A percentile compares a stretch with the other conserved stretches of the same genome.
These are phyloP conservation scores for Hoplodrina blanda DNA, from an alignment of 2,888 invertebrate genomes.

Conservation along the genomic window DNA sequence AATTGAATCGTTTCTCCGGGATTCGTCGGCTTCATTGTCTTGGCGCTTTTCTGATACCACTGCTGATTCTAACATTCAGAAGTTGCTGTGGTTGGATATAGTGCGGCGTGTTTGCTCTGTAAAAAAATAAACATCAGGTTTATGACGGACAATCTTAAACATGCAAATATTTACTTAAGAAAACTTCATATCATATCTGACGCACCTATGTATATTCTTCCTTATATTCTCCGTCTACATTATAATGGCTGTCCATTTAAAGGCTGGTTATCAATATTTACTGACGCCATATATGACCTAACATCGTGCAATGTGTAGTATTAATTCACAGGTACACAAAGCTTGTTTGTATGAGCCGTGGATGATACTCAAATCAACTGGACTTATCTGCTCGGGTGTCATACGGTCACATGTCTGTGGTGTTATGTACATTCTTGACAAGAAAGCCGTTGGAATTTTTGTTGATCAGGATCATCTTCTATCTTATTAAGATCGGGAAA, in stretches of 20 bases:
- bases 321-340: conserved; percentile 47
- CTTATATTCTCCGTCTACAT: not conserved
- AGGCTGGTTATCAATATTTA: conserved; percentile 47
- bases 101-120: no score
- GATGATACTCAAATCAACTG: conserved; percentile 20
- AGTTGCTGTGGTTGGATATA: no score
- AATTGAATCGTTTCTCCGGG: no score
- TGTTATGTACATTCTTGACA: not conserved
- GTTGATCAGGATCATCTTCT: not conserved
- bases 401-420: not conserved
- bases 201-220: not conserved
- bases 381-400: conserved; percentile 10
- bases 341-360: conserved; percentile 24
- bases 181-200: conserved; percentile 13
- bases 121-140: not conserved
- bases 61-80: no score
- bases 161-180: conserved; percentile 19
- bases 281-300: conserved; percentile 31
- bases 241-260: conserved; percentile 25
- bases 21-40: no score
- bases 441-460: not conserved
- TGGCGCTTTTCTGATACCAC: no score
- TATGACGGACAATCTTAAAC: not conserved
- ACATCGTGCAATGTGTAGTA: conserved; percentile 33
- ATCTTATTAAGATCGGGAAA: not conserved